phyloP scores from a whole-genome alignment of 2,797 vertebrate genomes.

The Chelonia mydas region DNA sequence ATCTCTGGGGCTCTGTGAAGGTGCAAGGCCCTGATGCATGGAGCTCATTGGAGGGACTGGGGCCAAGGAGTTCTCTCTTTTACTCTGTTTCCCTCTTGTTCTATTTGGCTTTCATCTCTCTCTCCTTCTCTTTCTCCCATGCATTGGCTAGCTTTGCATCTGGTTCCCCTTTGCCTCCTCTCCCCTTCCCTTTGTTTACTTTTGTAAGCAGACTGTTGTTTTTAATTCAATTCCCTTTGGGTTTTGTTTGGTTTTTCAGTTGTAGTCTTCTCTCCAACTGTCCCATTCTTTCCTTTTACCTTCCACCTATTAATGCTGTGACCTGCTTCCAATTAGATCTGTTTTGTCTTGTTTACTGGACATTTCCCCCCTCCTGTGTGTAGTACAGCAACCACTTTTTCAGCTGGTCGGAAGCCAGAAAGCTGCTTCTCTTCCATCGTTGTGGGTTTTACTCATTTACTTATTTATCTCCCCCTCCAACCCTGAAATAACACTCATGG shows the following conservation, averaged over 20 bases:
- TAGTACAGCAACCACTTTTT: slow-evolving; percentile 7
- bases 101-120: slow-evolving; percentile 34
- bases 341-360: slow-evolving; percentile 59
- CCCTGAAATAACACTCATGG: not conserved
- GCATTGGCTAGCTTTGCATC: slow-evolving; percentile 58
- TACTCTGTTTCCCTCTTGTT: not conserved
- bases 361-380: not conserved
- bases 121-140: not conserved
- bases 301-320: not conserved
- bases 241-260: slow-evolving; percentile 63
- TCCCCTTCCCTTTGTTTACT: slow-evolving; percentile 71
- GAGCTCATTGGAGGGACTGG: slow-evolving; percentile 1
- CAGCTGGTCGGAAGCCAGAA: slow-evolving; percentile 38
- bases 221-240: slow-evolving; percentile 63
- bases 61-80: not conserved
- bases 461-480: slow-evolving; percentile 5
- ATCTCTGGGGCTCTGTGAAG: not conserved
- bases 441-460: slow-evolving; percentile 32
- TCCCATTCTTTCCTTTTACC: slow-evolving; percentile 39
- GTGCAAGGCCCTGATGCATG: not conserved
- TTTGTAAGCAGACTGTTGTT: slow-evolving; percentile 70
- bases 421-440: not conserved
- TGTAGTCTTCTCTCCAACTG: slow-evolving; percentile 54
- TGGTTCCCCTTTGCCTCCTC: slow-evolving; percentile 75
- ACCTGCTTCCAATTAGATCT: slow-evolving; percentile 54